Evolutionary conservation across 2,888 invertebrate species (phyloP).

Genomic region (Saturnia pavonia): DNA sequence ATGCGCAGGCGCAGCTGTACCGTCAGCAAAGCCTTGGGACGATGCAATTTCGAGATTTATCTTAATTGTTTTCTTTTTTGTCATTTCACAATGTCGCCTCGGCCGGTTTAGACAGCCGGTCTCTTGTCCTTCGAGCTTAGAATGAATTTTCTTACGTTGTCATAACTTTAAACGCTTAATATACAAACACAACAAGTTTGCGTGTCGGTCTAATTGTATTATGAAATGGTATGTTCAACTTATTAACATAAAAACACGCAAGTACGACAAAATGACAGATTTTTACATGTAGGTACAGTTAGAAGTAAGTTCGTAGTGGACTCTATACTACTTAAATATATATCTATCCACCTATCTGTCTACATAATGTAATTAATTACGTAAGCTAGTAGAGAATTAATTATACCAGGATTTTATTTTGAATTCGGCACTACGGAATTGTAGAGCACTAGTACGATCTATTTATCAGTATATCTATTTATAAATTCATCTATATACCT

Average conservation of each 20-base stretch:
- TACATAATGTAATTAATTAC: no score
- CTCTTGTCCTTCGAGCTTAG: conserved; percentile 20
- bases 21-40: conserved; percentile 41
- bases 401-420: no score
- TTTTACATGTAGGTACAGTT: neutral
- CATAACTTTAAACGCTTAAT: conserved; percentile 13
- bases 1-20: conserved; percentile 52
- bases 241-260: neutral
- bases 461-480: neutral
- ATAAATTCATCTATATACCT: neutral
- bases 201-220: neutral
- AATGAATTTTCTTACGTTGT: conserved; percentile 15
- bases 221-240: neutral
- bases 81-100: conserved; percentile 21
- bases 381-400: no score
- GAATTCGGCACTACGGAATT: no score
- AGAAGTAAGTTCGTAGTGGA: no score
- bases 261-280: neutral
- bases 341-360: no score
- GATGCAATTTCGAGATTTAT: conserved; percentile 68
- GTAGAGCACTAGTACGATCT: no score
- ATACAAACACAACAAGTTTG: neutral
- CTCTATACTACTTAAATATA: no score
- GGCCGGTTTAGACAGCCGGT: conserved; percentile 15
- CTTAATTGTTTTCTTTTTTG: conserved; percentile 39